Evolutionary conservation across 1,140 invertebrate species (phyloP).

Genomic region (Penaeus chinensis): DNA sequence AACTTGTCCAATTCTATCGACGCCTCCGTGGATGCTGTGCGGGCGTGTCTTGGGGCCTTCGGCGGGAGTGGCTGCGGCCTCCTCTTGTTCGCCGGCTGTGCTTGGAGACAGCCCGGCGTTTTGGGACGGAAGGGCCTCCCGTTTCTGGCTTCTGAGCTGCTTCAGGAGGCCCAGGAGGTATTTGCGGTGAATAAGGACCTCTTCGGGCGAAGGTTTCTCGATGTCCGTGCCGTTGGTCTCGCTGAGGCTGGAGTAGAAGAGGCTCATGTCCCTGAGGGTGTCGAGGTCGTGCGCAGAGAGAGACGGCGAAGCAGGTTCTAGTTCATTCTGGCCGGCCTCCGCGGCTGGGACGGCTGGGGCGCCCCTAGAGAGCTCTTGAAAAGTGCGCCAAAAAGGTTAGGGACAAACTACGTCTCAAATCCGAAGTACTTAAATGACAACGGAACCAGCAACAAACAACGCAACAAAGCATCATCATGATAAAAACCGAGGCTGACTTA

Average conservation of each 20-base stretch:
- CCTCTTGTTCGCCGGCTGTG: background rate
- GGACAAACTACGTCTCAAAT: too few relatives aligned
- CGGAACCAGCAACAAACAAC: too few relatives aligned
- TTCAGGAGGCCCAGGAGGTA: slow-evolving; percentile 42
- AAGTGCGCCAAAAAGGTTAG: too few relatives aligned
- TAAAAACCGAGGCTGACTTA: background rate
- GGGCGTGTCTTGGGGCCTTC: background rate
- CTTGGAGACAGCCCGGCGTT: background rate
- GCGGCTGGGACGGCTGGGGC: too few relatives aligned
- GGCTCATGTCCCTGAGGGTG: slow-evolving; percentile 14
- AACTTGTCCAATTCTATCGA: background rate
- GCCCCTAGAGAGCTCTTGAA: too few relatives aligned
- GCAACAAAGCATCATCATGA: too few relatives aligned
- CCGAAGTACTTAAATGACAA: too few relatives aligned
- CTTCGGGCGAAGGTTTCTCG: slow-evolving; percentile 16
- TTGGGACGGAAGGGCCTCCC: background rate
- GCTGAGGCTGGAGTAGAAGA: slow-evolving; percentile 26
- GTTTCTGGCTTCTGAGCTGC: background rate
- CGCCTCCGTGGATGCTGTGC: too few relatives aligned
- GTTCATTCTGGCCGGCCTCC: background rate
- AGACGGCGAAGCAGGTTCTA: background rate
- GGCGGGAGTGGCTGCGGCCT: background rate
- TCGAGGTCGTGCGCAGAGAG: slow-evolving; percentile 15
- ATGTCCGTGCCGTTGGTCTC: background rate
- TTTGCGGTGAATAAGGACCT: slow-evolving; percentile 19